Evolutionary conservation across 2,113 vertebrate genomes (phyloP).

Genomic region (Drymodes brunneopygia): DNA sequence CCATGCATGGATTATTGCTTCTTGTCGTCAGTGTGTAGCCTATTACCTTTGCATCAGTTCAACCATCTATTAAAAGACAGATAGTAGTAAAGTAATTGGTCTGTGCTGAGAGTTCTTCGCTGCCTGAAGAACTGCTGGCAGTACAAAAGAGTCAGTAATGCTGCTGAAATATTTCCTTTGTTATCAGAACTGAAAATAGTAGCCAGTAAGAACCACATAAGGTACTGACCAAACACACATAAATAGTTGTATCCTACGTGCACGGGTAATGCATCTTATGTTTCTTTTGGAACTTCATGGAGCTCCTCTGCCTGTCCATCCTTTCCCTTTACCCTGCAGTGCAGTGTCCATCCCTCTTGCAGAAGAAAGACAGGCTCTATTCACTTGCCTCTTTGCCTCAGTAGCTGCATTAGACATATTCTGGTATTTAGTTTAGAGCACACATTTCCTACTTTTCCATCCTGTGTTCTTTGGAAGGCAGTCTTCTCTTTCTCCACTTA

Average conservation of each 20-base stretch:
- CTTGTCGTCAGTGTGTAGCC: not conserved
- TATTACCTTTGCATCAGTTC: not conserved
- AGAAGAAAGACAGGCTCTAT: not conserved
- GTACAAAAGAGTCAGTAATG: not conserved
- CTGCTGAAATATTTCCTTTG: not conserved
- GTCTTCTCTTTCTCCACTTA: not conserved
- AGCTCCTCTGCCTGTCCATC: not conserved
- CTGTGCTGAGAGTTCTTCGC: not conserved
- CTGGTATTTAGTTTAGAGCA: not conserved
- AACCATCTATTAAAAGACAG: not conserved
- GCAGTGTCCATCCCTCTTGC: not conserved
- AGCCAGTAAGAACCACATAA: not conserved
- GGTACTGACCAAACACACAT: not conserved
- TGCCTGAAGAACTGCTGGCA: not conserved
- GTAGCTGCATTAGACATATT: not conserved
- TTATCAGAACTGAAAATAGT: not conserved
- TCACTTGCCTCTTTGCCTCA: not conserved
- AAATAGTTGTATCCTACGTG: not conserved
- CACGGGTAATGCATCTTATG: not conserved
- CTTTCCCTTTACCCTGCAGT: not conserved
- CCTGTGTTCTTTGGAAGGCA: not conserved
- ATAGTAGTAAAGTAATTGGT: not conserved
- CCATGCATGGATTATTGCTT: not conserved
- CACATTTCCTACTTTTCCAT: not conserved
- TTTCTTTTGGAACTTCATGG: not conserved